These are phyloP conservation scores for Diuraphis noxia DNA, from an alignment of 1,140 invertebrate genomes.

Conservation along the genomic window DNA sequence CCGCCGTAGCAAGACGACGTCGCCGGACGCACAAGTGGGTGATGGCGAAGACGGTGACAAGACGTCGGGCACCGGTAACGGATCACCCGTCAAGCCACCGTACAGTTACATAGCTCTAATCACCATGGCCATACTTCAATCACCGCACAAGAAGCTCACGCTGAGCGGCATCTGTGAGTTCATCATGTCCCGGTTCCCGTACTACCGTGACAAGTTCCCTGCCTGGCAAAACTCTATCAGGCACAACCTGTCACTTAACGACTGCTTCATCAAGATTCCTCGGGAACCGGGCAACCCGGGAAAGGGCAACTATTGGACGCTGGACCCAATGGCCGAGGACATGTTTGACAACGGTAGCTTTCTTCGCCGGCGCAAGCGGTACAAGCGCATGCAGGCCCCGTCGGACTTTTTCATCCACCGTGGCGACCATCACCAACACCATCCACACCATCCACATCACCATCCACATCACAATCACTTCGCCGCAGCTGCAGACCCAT, in stretches of 20 bases:
- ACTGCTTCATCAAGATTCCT: constrained; percentile 99
- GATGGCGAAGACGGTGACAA: constrained; percentile 54
- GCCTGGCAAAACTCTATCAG: constrained; percentile 97
- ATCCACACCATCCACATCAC: constrained; percentile 59
- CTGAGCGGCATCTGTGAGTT: constrained; percentile 98
- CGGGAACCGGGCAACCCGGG: constrained; percentile 97
- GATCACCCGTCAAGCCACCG: constrained; percentile 77
- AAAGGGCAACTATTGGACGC: constrained; percentile 98
- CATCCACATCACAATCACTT: constrained; percentile 59
- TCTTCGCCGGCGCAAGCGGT: constrained; percentile 89
- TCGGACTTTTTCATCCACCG: constrained; percentile 59
- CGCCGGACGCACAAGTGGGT: not conserved
- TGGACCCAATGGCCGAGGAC: constrained; percentile 94
- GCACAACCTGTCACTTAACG: constrained; percentile 96
- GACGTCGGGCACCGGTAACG: constrained; percentile 34
- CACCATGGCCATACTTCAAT: constrained; percentile 96
- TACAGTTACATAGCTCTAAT: constrained; percentile 98
- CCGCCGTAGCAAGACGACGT: constrained; percentile 7
- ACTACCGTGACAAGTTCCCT: constrained; percentile 93
- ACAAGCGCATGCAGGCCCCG: constrained; percentile 77
- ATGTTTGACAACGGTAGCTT: constrained; percentile 99
- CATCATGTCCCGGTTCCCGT: constrained; percentile 97
- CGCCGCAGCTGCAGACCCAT: constrained; percentile 55
- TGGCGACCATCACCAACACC: constrained; percentile 62
- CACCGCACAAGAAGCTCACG: constrained; percentile 94